Evolutionary conservation across 1,140 invertebrate genomes (phyloP).

Genomic region (Sipha flava): DNA sequence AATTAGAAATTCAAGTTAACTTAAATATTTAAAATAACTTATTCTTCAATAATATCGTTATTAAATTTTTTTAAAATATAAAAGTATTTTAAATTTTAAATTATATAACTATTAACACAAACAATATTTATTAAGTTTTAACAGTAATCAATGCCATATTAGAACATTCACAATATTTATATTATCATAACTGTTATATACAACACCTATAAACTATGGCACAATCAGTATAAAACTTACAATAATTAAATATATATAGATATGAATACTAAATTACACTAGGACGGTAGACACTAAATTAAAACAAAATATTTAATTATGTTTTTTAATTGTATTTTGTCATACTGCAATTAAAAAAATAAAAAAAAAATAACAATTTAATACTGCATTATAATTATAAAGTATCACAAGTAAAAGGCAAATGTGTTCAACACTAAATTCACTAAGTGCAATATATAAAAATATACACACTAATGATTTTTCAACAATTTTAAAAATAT

Average conservation of each 20-base stretch:
- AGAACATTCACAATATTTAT: not conserved
- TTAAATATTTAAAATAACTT: not conserved
- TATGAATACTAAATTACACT: not conserved
- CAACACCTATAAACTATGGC: conserved; percentile 9
- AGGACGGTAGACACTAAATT: not conserved
- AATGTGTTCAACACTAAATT: not conserved
- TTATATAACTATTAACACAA: not conserved
- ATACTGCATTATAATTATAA: not conserved
- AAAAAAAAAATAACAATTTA: not conserved
- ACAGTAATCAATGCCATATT: not conserved
- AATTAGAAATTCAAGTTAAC: not conserved
- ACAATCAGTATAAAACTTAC: not conserved
- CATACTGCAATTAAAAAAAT: not conserved
- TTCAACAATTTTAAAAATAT: not conserved
- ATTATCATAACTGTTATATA: not conserved
- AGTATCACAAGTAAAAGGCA: conserved; percentile 12
- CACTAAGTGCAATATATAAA: not conserved
- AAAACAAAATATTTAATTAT: not conserved
- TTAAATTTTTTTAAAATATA: too few relatives aligned
- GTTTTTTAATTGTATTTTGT: not conserved
- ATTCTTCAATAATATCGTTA: too few relatives aligned
- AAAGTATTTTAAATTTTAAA: not conserved
- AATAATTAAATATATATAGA: not conserved
- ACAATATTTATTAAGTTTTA: not conserved
- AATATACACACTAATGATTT: not conserved